These are phyloP conservation scores for Malurus splendens DNA, from an alignment of 2,797 vertebrate genomes.

Conservation along the genomic window DNA sequence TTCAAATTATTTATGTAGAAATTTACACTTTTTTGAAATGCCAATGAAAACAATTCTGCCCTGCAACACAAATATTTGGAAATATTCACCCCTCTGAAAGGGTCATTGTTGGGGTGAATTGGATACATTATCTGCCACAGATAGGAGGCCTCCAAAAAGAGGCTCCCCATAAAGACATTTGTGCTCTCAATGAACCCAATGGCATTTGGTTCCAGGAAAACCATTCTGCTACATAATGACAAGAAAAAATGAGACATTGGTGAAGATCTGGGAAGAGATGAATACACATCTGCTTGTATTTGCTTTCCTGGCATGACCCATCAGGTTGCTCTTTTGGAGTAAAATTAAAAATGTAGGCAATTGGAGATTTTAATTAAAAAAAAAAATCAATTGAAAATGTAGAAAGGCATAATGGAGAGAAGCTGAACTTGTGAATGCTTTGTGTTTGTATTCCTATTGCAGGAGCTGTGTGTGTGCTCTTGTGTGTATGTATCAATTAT, in stretches of 20 bases:
- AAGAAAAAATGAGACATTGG: conserved; percentile 21
- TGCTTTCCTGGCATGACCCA: conserved; percentile 16
- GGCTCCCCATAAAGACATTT: background rate
- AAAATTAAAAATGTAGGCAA: background rate
- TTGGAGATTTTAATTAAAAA: background rate
- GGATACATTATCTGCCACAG: background rate
- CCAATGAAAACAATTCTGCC: background rate
- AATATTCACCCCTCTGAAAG: background rate
- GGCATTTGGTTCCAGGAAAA: conserved; percentile 6
- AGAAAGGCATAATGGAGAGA: background rate
- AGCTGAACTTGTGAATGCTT: conserved; percentile 2
- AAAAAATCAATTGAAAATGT: background rate
- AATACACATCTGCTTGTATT: conserved; percentile 19
- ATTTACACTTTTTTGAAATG: background rate
- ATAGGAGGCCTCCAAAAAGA: background rate
- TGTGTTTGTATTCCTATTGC: background rate
- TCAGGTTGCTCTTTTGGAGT: background rate
- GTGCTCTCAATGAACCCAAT: conserved; percentile 19
- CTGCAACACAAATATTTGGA: background rate
- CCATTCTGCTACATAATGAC: conserved; percentile 10
- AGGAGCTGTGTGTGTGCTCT: background rate
- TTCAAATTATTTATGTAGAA: background rate
- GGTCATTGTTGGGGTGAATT: background rate
- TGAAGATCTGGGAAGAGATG: background rate
- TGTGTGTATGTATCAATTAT: background rate